A percentile compares a stretch with the other conserved stretches of the same genome.
Evolutionary conservation across 2,797 vertebrate genomes (phyloP).

Genomic region (Crax fasciolata): DNA sequence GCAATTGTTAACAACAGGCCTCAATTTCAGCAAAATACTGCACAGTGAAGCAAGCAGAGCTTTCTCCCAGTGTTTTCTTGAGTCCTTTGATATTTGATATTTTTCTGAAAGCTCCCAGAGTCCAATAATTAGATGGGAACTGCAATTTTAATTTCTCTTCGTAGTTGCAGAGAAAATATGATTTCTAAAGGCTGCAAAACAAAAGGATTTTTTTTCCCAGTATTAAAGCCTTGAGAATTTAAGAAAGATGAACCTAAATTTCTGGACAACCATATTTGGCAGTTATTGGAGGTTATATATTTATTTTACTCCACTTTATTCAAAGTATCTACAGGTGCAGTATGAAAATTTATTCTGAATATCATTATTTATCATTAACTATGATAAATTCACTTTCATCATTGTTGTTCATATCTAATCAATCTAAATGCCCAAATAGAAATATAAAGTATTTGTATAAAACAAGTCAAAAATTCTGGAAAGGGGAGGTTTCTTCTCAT

Average conservation of each 20-base stretch:
- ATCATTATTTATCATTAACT: constrained; percentile 25
- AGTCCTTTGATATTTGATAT: neutral
- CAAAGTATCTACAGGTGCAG: constrained; percentile 61
- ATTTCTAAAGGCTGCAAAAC: neutral
- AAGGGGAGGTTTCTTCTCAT: neutral
- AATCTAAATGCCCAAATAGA: constrained; percentile 56
- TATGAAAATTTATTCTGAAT: constrained; percentile 63
- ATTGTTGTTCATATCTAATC: constrained; percentile 69
- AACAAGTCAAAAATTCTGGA: neutral
- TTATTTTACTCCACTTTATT: constrained; percentile 65
- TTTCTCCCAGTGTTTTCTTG: neutral
- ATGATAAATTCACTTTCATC: constrained; percentile 62
- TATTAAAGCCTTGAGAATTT: neutral
- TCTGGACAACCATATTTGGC: neutral
- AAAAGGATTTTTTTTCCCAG: neutral
- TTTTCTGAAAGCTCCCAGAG: neutral
- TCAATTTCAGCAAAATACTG: neutral
- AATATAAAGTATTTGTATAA: constrained; percentile 40
- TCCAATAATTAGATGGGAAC: neutral
- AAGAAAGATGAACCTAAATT: neutral
- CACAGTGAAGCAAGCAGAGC: neutral
- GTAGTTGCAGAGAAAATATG: neutral
- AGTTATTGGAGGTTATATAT: constrained; percentile 39
- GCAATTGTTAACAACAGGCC: neutral
- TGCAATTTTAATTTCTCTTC: neutral